Evolutionary conservation across 2,888 invertebrate genomes (phyloP), one percentile per base, ranked within the genome.

Genomic region (Parapristionchus giblindavisi): DNA sequence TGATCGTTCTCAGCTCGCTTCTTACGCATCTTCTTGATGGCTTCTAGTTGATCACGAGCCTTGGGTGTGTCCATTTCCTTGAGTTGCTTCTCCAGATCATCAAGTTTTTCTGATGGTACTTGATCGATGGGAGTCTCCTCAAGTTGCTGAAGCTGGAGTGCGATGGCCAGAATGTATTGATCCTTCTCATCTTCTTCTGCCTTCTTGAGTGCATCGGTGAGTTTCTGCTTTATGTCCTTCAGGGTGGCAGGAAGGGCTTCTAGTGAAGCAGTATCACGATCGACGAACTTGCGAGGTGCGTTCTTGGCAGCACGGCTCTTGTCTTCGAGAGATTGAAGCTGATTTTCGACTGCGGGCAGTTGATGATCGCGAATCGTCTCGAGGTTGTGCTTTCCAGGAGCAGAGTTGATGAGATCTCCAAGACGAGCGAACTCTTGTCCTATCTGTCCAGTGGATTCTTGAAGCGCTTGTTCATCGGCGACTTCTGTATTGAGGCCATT

Each of bases 401-500:
- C 40, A 5, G 68, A 68, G 24, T 29, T 52, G 68, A 68, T 68
- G 68, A 68, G 40, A 36, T 65, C 56, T 38, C 61, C 73, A 27
- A 77, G 66, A 29, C 72, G 60, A 6, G 73, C 78, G 60, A 79
- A 73, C 71, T 82, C 80, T 34, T 80, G 73, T 32, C 75, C 68
- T 52, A 83, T 75, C 72, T 80, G 80, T 48, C 76, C 76, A 38
- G 77, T 75, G 14, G 80, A 79, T n/a, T 83, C 80, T 61, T 68
- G 75, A 52, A 81, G 72, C 68, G 81, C 76, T 56, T 79, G 75
- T 54, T 68, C 65, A 8, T 65, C 65, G 27, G 40, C 27, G 34
- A 65, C 43, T 32, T 65, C 65, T 5, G 40, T 29, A 43, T 65
- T 43, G n/a, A 65, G 40, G 5, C 43, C 65, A 29, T 40, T 43